These are phyloP conservation scores for Mohoua ochrocephala DNA, from an alignment of 2,113 vertebrate genomes.

Conservation along the genomic window DNA sequence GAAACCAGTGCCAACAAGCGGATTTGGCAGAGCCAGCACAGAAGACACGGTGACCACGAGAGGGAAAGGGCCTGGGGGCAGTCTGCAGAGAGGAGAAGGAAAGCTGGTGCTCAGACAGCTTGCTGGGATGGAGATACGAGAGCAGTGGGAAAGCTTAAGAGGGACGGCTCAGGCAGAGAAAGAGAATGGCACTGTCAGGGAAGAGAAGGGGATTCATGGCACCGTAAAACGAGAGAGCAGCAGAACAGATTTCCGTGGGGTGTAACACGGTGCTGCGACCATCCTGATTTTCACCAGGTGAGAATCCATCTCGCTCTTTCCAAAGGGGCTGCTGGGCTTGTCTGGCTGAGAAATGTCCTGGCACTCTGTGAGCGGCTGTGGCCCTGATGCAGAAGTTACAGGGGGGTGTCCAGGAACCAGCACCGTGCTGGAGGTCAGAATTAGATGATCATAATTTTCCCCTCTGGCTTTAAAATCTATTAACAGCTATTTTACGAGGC, in stretches of 20 bases:
- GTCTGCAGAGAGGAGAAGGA: not conserved
- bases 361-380: not conserved
- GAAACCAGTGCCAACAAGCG: not conserved
- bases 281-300: not conserved
- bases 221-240: not conserved
- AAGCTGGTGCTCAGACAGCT: not conserved
- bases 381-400: not conserved
- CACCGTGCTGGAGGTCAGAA: not conserved
- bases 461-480: conserved; percentile 56
- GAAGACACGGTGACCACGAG: not conserved
- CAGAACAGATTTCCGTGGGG: not conserved
- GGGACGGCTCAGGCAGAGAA: not conserved
- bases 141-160: not conserved
- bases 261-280: accelerated
- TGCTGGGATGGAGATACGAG: not conserved
- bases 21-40: not conserved
- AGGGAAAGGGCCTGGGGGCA: not conserved
- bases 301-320: not conserved
- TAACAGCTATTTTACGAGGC: conserved; percentile 33
- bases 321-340: not conserved
- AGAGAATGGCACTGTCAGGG: not conserved
- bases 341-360: not conserved
- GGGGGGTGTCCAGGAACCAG: not conserved
- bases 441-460: conserved; percentile 11
- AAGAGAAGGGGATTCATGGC: not conserved